Evolutionary conservation across 1,140 invertebrate species (phyloP).

Genomic region (Ips typographus): DNA sequence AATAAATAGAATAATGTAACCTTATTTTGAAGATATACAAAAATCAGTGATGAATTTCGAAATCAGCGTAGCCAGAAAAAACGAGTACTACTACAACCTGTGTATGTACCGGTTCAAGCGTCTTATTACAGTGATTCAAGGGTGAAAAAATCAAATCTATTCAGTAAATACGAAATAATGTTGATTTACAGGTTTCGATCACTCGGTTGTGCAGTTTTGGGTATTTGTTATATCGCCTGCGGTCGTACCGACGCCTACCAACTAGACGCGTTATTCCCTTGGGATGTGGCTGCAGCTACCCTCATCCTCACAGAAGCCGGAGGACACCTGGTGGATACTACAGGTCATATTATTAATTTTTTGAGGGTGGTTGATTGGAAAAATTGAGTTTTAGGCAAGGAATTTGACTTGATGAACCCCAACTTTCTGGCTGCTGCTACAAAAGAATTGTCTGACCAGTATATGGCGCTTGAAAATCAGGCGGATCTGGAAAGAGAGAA

Average conservation of each 20-base stretch:
- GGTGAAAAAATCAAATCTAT: slow-evolving; percentile 45
- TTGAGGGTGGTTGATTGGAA: background rate
- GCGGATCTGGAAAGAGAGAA: slow-evolving; percentile 34
- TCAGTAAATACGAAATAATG: background rate
- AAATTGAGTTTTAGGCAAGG: slow-evolving; percentile 53
- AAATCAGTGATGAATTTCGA: slow-evolving; percentile 45
- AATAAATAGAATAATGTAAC: slow-evolving; percentile 53
- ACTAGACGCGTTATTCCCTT: slow-evolving; percentile 67
- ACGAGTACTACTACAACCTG: slow-evolving; percentile 40
- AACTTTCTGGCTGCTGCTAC: slow-evolving; percentile 64
- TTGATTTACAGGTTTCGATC: slow-evolving; percentile 62
- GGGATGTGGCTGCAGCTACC: slow-evolving; percentile 70
- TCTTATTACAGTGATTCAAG: slow-evolving; percentile 53
- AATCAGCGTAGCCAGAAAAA: slow-evolving; percentile 43
- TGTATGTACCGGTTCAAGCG: slow-evolving; percentile 45
- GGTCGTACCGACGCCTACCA: slow-evolving; percentile 72
- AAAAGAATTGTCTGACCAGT: slow-evolving; percentile 57
- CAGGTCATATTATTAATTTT: slow-evolving; percentile 52
- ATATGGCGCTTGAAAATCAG: slow-evolving; percentile 41
- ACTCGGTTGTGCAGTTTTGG: slow-evolving; percentile 72
- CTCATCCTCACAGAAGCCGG: slow-evolving; percentile 77
- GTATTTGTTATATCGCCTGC: slow-evolving; percentile 71
- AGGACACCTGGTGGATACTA: slow-evolving; percentile 65
- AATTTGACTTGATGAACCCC: slow-evolving; percentile 67
- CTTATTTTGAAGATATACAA: slow-evolving; percentile 48